Percentiles rank a stretch among this genome's conserved stretches.
Evolutionary conservation across 2,797 vertebrate species (phyloP).

Genomic region (Sylvia borin): DNA sequence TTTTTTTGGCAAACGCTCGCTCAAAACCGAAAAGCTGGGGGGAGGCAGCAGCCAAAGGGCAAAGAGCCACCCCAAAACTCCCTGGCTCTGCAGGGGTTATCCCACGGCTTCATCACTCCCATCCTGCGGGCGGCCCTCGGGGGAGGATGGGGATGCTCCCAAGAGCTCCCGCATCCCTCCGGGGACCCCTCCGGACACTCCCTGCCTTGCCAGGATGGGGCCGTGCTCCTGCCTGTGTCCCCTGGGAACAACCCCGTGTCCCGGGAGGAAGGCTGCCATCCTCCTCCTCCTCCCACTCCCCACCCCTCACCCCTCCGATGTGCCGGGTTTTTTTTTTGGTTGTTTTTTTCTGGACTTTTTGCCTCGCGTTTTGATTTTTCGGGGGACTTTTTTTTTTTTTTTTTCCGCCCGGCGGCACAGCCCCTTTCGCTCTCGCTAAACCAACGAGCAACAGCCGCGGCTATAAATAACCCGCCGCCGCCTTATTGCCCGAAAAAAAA

Average conservation of each 20-base stretch:
- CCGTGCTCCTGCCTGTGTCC: fast-evolving
- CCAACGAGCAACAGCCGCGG: neutral
- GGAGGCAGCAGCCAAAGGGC: neutral
- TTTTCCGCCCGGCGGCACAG: neutral
- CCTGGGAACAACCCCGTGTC: neutral
- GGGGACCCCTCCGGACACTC: neutral
- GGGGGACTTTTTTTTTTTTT: neutral
- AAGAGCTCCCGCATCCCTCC: neutral
- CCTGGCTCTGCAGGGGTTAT: neutral
- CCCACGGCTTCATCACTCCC: neutral
- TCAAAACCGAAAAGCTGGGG: neutral
- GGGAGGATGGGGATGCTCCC: neutral
- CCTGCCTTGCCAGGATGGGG: neutral
- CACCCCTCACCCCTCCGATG: neutral
- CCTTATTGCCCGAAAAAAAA: neutral
- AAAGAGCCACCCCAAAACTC: neutral
- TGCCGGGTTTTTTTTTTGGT: too few relatives aligned
- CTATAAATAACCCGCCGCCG: constrained; percentile 25
- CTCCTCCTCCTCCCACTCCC: fast-evolving
- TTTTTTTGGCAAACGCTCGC: neutral
- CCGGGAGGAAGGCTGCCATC: neutral
- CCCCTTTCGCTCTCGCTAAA: neutral
- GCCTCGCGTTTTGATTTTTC: neutral
- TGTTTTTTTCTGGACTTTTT: neutral
- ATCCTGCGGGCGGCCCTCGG: fast-evolving